Evolutionary conservation across 2,113 vertebrate species (phyloP), one percentile per base, ranked within the genome.

Genomic region (Dascyllus trimaculatus): DNA sequence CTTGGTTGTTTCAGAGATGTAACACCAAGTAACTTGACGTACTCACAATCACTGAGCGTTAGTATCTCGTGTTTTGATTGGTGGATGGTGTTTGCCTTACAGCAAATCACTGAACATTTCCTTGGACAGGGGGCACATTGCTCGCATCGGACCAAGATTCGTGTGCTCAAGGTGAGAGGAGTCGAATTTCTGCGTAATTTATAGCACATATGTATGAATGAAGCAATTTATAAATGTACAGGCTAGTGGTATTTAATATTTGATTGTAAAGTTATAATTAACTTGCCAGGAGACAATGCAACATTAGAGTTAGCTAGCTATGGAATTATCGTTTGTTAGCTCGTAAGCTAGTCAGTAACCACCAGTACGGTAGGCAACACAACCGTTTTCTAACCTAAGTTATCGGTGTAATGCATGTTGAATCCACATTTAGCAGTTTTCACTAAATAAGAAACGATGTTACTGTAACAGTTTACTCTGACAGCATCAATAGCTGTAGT

Each of bases 161-260:
- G 71, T 22, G 75, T 60, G 68, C 19, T 91, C 85, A 95, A 95
- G 95, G 95, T 95, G 89, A 95, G 92, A 26, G 0, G 17, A 58
- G 45, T 45, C 18, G 40, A 24, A 2, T 48, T 11, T 58, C 24
- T 60, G 14, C 53, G 11, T 48, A 18, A 32, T 4, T 22, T 19
- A n/a, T 49, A 5, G 1, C 7, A 35, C 9, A 49, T 19, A 2
- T 29, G 17, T 43, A 8, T 40, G 21, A 72, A 61, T 43, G 1
- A 35, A 35, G 32, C 9, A 35, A 9, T 35, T 35, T 35, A 35
- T 35, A 1, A 35, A 7, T 8, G 0, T 35, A 35, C 32, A 35
- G 32, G 32, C 32, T 1, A 10, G 7, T 1, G 32, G 7, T 35
- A 8, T 35, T 35, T 43, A 43, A 13, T 43, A 4, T 43, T 14